Conservation (phyloP, 2,113 vertebrate species). For the Sinocyclocheilus anophthalmus region DNA sequence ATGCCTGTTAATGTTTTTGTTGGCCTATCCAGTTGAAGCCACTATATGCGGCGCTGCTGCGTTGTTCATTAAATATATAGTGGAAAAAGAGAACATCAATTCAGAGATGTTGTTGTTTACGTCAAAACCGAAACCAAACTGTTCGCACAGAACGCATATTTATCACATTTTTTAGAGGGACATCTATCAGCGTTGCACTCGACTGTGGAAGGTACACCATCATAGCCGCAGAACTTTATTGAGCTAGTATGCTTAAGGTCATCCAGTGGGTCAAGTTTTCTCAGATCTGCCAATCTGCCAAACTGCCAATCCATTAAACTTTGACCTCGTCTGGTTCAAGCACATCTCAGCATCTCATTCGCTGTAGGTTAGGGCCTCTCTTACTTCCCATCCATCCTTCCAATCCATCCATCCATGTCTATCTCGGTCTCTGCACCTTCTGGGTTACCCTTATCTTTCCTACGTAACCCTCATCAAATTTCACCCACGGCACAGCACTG, state of each 20-base stretch:
- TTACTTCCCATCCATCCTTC: conserved; percentile 19
- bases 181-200: too few relatives aligned
- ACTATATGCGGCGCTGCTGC: too few relatives aligned
- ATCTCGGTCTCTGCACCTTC: conserved; percentile 8
- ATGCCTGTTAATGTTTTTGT: too few relatives aligned
- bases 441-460: not conserved
- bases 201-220: not conserved
- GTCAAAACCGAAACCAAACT: too few relatives aligned
- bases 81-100: too few relatives aligned
- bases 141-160: too few relatives aligned
- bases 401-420: conserved; percentile 19
- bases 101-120: too few relatives aligned
- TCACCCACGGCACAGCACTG: conserved; percentile 21
- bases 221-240: conserved; percentile 37
- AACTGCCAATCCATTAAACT: conserved; percentile 53
- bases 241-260: conserved; percentile 49
- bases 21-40: too few relatives aligned
- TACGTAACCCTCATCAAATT: conserved; percentile 42
- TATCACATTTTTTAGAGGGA: too few relatives aligned
- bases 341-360: not conserved
- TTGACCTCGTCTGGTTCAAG: conserved; percentile 47
- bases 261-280: conserved; percentile 56
- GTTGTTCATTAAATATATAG: too few relatives aligned
- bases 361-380: not conserved
- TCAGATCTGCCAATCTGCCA: conserved; percentile 60